Evolutionary conservation across 2,888 invertebrate genomes (phyloP).

Genomic region (Aphodius granarius): DNA sequence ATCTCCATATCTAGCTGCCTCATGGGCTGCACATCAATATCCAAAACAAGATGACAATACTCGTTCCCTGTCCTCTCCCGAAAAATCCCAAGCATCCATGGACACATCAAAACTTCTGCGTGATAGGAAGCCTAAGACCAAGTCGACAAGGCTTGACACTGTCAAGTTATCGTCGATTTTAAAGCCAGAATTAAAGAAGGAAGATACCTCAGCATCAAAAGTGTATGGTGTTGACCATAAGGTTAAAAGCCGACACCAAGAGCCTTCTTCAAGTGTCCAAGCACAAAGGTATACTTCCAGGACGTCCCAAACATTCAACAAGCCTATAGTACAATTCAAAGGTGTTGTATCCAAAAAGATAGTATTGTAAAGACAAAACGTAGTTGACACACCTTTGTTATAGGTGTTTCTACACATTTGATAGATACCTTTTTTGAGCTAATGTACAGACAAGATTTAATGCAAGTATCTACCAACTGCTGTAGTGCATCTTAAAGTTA

Average conservation of each 20-base stretch:
- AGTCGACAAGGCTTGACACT: slow-evolving; percentile 50
- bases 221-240: slow-evolving; percentile 76
- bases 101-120: slow-evolving; percentile 52
- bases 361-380: slow-evolving; percentile 25
- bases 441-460: neutral
- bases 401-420: neutral
- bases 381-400: slow-evolving; percentile 14
- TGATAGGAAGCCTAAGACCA: slow-evolving; percentile 39
- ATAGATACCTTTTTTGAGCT: neutral
- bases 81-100: slow-evolving; percentile 42
- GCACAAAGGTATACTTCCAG: slow-evolving; percentile 44
- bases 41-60: slow-evolving; percentile 72
- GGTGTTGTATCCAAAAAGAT: slow-evolving; percentile 57
- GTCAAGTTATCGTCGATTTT: slow-evolving; percentile 50
- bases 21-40: slow-evolving; percentile 80
- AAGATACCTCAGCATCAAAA: slow-evolving; percentile 56
- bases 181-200: slow-evolving; percentile 41
- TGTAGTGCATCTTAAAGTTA: neutral
- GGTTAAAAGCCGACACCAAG: slow-evolving; percentile 77
- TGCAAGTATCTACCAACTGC: neutral
- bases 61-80: slow-evolving; percentile 62
- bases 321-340: slow-evolving; percentile 54
- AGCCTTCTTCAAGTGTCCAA: slow-evolving; percentile 55
- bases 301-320: neutral
- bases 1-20: slow-evolving; percentile 75